These are phyloP conservation scores for Hedya salicella DNA, from an alignment of 2,888 invertebrate species.

Conservation along the genomic window DNA sequence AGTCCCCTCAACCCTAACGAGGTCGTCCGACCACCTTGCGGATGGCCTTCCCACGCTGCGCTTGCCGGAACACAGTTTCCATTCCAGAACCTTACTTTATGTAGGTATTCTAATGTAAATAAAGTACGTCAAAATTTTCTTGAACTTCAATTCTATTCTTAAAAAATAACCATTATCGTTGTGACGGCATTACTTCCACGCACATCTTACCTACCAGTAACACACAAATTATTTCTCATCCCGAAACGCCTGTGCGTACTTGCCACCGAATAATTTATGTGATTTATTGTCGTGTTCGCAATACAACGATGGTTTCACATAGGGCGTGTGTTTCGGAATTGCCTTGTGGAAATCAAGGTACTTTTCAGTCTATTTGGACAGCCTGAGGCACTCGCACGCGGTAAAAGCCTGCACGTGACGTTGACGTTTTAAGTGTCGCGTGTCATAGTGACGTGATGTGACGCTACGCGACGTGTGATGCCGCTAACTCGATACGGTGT, in stretches of 20 bases:
- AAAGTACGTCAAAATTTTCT: no score
- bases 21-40: no score
- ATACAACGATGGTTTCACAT: conserved; percentile 69
- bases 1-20: no score
- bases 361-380: conserved; percentile 75
- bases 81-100: no score
- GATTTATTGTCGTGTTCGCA: conserved; percentile 66
- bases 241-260: background rate
- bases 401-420: conserved; percentile 54
- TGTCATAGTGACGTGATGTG: conserved; percentile 50
- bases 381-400: conserved; percentile 70
- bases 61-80: no score
- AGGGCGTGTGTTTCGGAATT: conserved; percentile 66
- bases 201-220: background rate
- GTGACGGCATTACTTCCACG: conserved; percentile 1
- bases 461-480: conserved; percentile 50
- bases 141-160: no score
- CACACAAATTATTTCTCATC: conserved; percentile 11
- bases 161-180: background rate
- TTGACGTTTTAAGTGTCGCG: conserved; percentile 53
- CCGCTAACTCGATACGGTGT: conserved; percentile 49
- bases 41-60: no score
- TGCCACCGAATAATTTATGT: conserved; percentile 32
- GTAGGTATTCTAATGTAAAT: no score
- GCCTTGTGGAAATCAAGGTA: conserved; percentile 63